These are phyloP conservation scores for Pollenia amentaria DNA, from an alignment of 2,888 invertebrate species.

Conservation along the genomic window DNA sequence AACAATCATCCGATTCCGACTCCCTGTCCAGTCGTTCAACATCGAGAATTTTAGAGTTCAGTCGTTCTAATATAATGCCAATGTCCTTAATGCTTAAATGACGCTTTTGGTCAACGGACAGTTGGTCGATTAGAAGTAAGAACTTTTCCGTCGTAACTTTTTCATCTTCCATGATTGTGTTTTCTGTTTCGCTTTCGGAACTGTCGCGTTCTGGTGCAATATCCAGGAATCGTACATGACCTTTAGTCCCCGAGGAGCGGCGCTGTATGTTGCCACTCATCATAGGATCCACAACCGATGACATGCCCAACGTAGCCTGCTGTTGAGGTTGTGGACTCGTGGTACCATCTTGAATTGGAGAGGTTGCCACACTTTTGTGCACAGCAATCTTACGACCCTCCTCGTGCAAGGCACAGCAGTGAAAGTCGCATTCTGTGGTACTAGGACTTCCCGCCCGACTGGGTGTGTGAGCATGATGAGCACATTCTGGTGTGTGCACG, in stretches of 20 bases:
- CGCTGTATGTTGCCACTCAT: constrained; percentile 83
- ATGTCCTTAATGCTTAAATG: constrained; percentile 97
- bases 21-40: constrained; percentile 96
- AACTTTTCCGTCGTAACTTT: constrained; percentile 88
- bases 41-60: constrained; percentile 96
- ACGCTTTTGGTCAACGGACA: constrained; percentile 95
- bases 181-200: constrained; percentile 96
- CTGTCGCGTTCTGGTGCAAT: constrained; percentile 92
- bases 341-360: constrained; percentile 93
- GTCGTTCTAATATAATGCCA: constrained; percentile 95
- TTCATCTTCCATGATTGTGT: constrained; percentile 96
- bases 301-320: constrained; percentile 78
- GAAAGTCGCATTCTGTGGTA: constrained; percentile 95
- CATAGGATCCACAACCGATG: constrained; percentile 84
- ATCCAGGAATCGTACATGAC: constrained; percentile 94
- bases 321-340: constrained; percentile 87
- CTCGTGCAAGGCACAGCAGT: constrained; percentile 97
- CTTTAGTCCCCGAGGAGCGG: constrained; percentile 87
- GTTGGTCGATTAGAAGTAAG: constrained; percentile 95
- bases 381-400: constrained; percentile 96
- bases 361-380: constrained; percentile 96
- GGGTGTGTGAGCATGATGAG: constrained; percentile 89
- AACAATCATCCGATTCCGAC: constrained; percentile 96
- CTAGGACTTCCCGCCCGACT: constrained; percentile 88
- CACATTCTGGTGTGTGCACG: constrained; percentile 93